Conservation (phyloP, 2,797 vertebrate genomes). For the Oreochromis mossambicus region DNA sequence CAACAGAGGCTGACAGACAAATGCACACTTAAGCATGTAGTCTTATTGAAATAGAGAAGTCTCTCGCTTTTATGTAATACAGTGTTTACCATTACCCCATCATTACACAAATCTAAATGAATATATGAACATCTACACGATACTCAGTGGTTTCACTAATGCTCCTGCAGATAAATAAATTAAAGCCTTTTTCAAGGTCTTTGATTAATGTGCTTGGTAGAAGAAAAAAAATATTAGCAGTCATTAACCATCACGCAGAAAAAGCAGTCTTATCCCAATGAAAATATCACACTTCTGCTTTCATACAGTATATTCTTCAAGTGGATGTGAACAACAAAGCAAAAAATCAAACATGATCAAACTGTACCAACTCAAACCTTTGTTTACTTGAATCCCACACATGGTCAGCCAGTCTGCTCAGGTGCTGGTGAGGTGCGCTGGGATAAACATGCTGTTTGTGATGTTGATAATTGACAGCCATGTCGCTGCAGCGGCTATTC, state of each 20-base stretch:
- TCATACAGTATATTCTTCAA: background rate
- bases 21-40: background rate
- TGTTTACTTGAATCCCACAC: conserved; percentile 10
- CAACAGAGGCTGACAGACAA: background rate
- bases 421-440: background rate
- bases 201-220: conserved; percentile 29
- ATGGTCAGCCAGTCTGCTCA: background rate
- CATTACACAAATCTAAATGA: background rate
- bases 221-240: conserved; percentile 38
- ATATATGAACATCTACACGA: background rate
- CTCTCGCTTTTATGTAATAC: background rate
- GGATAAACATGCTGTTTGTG: background rate
- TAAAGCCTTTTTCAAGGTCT: background rate
- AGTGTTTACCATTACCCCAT: background rate
- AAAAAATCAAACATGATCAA: background rate
- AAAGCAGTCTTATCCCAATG: background rate
- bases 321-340: background rate
- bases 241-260: conserved; percentile 41
- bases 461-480: conserved; percentile 30
- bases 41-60: background rate
- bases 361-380: background rate
- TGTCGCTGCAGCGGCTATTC: background rate
- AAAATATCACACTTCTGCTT: conserved; percentile 28
- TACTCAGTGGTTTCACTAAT: background rate
- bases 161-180: background rate